Percentiles rank a stretch among this genome's conserved stretches.
Conservation (phyloP, 37 sponge, comb jelly and placozoan species). For the Crambe crambe region DNA sequence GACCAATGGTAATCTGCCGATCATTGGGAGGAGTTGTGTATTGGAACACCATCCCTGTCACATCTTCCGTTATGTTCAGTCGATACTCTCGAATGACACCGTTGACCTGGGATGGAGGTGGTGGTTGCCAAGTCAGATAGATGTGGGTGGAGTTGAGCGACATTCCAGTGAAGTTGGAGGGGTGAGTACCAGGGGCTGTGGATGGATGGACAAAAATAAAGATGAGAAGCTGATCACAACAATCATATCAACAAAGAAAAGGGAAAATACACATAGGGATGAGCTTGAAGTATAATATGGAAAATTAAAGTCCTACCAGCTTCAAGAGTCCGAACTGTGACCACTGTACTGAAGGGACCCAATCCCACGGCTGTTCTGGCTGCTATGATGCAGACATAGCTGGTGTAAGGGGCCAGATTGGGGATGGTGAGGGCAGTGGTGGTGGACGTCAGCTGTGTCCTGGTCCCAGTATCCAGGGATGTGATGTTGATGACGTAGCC, state of each 20-base stretch:
- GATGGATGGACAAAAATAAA: no score
- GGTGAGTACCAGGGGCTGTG: slow-evolving; percentile 13
- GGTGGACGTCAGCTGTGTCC: neutral
- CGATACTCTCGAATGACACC: slow-evolving; percentile 45
- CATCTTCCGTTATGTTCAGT: slow-evolving; percentile 30
- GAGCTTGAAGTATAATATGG: neutral
- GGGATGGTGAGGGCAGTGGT: slow-evolving; percentile 14
- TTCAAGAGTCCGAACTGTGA: slow-evolving; percentile 20
- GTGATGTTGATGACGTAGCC: slow-evolving; percentile 45
- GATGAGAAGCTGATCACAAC: no score
- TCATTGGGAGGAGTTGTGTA: neutral
- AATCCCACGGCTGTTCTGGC: slow-evolving; percentile 33
- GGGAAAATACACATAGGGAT: neutral
- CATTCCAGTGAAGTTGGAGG: slow-evolving; percentile 23
- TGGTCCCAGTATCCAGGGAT: neutral
- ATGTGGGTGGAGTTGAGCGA: slow-evolving; percentile 42
- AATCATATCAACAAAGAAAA: no score
- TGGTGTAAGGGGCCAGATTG: slow-evolving; percentile 29
- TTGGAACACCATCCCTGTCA: slow-evolving; percentile 5
- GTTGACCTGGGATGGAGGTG: slow-evolving; percentile 26
- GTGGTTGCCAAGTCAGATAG: slow-evolving; percentile 40
- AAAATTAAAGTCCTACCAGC: neutral
- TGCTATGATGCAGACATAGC: slow-evolving; percentile 17
- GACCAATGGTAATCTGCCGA: slow-evolving; percentile 30
- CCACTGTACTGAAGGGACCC: slow-evolving; percentile 36